Base-by-base conservation (phyloP, 2,888 invertebrate species). In the Pseudococcus viburni region DNA sequence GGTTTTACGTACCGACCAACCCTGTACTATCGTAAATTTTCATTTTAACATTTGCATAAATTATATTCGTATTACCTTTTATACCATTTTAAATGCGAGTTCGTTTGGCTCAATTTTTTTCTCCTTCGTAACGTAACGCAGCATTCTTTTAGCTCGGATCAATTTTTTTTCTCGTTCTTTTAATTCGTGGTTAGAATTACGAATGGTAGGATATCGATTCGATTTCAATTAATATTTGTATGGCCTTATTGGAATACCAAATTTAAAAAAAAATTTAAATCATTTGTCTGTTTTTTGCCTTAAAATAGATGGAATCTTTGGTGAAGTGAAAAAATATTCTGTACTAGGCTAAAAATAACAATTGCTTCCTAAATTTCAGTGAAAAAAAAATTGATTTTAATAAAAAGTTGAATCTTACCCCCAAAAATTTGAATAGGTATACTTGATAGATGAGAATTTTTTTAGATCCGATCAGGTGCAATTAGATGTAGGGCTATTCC, bases 31-130 rank as follows among this genome's bases (percentile, higher is more conserved):
- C 22, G 68, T 73, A 73, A 73, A 73, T 73, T 73, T 73, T 73
- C 68, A 73, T 73, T 73, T 73, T 73, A 73, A 73, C 68, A 73
- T 73, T 73, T 73, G 68, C 68, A 73, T 73, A 73, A 73, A 73
- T 73, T 73, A 73, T 59, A 19, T 19, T 19, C n/a, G 59, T 59
- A 59, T 59, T 19, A 33, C 68, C 68, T 73, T 73, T 73, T 73
- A 73, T 33, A 33, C 68, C 68, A 73, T 26, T 73, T 33, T 73
- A 26, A 26, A 73, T 26, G 68, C 68, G 68, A 7, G 12, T 73
- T 73, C 33, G 33, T 73, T 73, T 26, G 5, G 5, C 26, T 8
- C 5, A 59, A 33, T 12, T 33, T 73, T 73, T 73, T 22, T 33
- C 26, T 33, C 3, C 1, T 1, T 15, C 12, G 33, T 33, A 33